phyloP scores from a whole-genome alignment of 2,888 invertebrate species.

The Omphaloscelis lunosa region DNA sequence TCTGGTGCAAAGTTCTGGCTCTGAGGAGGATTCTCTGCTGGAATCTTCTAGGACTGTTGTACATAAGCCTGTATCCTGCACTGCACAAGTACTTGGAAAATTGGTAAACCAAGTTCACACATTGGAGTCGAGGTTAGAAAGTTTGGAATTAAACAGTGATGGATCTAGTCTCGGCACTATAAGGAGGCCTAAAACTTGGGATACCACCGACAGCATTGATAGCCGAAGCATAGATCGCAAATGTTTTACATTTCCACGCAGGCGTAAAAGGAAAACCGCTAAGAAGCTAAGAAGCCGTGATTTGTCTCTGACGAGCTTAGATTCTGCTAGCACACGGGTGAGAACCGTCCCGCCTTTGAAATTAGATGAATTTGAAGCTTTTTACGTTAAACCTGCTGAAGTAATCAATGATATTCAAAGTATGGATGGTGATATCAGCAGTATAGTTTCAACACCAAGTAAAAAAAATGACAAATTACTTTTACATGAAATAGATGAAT shows the following conservation, averaged over 20 bases:
- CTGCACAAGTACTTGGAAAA: slow-evolving; percentile 88
- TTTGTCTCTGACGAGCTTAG: slow-evolving; percentile 80
- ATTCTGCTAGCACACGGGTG: slow-evolving; percentile 70
- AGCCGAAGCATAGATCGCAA: slow-evolving; percentile 81
- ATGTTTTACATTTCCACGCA: slow-evolving; percentile 85
- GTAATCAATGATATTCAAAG: slow-evolving; percentile 79
- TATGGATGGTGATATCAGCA: slow-evolving; percentile 88
- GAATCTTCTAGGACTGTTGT: slow-evolving; percentile 87
- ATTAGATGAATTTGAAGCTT: slow-evolving; percentile 63
- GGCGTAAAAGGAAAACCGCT: slow-evolving; percentile 79
- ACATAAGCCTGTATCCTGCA: slow-evolving; percentile 85
- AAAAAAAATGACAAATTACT: slow-evolving; percentile 87
- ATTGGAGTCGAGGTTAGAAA: slow-evolving; percentile 90
- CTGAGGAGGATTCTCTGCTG: slow-evolving; percentile 87
- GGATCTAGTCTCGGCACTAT: slow-evolving; percentile 75
- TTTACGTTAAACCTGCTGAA: slow-evolving; percentile 56
- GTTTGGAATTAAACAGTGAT: slow-evolving; percentile 82
- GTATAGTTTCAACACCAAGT: slow-evolving; percentile 86
- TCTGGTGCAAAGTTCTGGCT: slow-evolving; percentile 91
- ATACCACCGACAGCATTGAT: slow-evolving; percentile 81
- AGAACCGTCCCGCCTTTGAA: slow-evolving; percentile 74
- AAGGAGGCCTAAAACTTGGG: slow-evolving; percentile 73
- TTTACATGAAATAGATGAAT: slow-evolving; percentile 88
- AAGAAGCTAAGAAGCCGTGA: slow-evolving; percentile 75
- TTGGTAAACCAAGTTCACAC: slow-evolving; percentile 92